Evolutionary conservation across 2,888 invertebrate species (phyloP).

Genomic region (Punctoribates punctum): DNA sequence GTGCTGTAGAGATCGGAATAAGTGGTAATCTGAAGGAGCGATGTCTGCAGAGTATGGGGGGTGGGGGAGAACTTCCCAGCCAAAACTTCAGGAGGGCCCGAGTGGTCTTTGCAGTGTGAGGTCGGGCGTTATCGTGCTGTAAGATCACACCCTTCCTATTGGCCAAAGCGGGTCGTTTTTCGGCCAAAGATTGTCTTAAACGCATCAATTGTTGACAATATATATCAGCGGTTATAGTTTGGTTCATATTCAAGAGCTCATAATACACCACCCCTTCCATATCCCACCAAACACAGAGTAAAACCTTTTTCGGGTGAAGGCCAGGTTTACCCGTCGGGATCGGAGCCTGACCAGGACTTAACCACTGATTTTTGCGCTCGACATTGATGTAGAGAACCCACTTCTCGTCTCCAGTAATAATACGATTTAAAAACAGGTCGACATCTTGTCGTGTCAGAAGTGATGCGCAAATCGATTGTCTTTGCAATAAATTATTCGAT

Average conservation of each 20-base stretch:
- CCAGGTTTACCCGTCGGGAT: conserved; percentile 19
- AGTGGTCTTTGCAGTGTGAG: conserved; percentile 47
- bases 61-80: conserved; percentile 46
- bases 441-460: conserved; percentile 26
- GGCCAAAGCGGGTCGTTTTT: conserved; percentile 35
- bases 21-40: conserved; percentile 44
- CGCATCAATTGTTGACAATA: conserved; percentile 46
- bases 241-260: conserved; percentile 42
- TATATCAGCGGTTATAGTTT: conserved; percentile 44
- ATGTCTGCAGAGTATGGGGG: conserved; percentile 47
- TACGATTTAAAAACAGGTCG: conserved; percentile 38
- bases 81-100: conserved; percentile 34
- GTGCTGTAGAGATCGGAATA: conserved; percentile 28
- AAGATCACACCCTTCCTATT: conserved; percentile 42
- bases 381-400: conserved; percentile 40
- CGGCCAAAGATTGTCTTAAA: conserved; percentile 39
- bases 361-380: conserved; percentile 26
- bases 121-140: conserved; percentile 47
- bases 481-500: background rate
- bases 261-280: conserved; percentile 42
- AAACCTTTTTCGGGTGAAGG: background rate
- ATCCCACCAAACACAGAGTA: background rate
- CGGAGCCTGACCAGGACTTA: conserved; percentile 27
- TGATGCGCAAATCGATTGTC: background rate
- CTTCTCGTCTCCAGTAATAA: conserved; percentile 42